Evolutionary conservation across 2,113 vertebrate genomes (phyloP).

Genomic region (Saccopteryx bilineata): DNA sequence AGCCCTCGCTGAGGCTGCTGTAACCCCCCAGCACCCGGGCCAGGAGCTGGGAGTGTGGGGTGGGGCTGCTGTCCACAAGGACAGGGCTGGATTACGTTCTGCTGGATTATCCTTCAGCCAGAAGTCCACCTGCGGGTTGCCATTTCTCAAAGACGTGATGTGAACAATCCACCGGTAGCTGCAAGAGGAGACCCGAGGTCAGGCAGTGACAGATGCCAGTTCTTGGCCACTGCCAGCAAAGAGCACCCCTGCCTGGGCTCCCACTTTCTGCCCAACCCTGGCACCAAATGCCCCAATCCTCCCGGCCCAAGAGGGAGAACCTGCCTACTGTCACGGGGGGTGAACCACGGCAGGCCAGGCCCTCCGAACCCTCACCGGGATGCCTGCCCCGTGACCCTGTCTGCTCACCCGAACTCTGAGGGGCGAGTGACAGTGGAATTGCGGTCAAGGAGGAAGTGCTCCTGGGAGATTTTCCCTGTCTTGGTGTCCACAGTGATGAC

Average conservation of each 20-base stretch:
- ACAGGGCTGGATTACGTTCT: slow-evolving; percentile 81
- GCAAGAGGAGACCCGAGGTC: slow-evolving; percentile 15
- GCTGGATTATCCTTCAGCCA: slow-evolving; percentile 81
- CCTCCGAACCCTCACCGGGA: too few relatives aligned
- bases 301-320: background rate
- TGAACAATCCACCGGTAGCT: slow-evolving; percentile 94
- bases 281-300: background rate
- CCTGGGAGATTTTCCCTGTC: slow-evolving; percentile 84
- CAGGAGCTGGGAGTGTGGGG: background rate
- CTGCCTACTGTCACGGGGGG: background rate
- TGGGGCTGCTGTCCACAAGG: background rate
- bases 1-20: too few relatives aligned
- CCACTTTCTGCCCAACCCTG: background rate
- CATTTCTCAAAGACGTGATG: slow-evolving; percentile 86
- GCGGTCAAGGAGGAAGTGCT: slow-evolving; percentile 93
- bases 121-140: accelerated
- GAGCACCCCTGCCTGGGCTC: background rate
- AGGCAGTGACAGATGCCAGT: background rate
- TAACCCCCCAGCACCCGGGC: accelerated
- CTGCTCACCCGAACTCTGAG: slow-evolving; percentile 90
- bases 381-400: background rate
- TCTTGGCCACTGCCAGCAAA: background rate
- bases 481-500: slow-evolving; percentile 90
- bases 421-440: slow-evolving; percentile 81
- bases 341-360: background rate